Evolutionary conservation across 2,888 invertebrate species (phyloP).

Genomic region (Autographa gamma): DNA sequence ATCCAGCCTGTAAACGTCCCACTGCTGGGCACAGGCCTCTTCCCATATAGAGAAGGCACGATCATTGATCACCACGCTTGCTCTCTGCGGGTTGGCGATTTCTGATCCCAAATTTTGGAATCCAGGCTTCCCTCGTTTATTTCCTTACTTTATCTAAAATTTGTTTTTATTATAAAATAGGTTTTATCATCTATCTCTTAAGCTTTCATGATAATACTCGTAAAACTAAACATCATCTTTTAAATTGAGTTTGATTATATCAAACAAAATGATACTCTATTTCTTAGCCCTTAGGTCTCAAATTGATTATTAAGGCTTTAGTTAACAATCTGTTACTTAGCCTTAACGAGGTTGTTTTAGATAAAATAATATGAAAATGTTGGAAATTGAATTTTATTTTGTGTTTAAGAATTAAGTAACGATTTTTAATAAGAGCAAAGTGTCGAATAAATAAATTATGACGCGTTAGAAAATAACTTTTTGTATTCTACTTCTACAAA

Average conservation of each 20-base stretch:
- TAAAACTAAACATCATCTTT: constrained; percentile 27
- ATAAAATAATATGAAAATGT: constrained; percentile 16
- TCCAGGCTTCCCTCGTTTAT: neutral
- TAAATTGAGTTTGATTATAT: constrained; percentile 13
- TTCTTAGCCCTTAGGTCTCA: rapidly evolving
- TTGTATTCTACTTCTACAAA: too few species aligned
- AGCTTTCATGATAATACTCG: constrained; percentile 25
- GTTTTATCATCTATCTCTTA: constrained; percentile 9
- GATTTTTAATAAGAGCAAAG: too few species aligned
- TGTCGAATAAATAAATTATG: too few species aligned
- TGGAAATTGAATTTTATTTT: constrained; percentile 24
- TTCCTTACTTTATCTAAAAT: neutral
- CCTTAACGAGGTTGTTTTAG: constrained; percentile 3
- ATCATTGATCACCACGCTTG: too few species aligned
- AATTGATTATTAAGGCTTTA: neutral
- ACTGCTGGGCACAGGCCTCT: too few species aligned
- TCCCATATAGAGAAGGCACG: too few species aligned
- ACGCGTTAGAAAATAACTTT: too few species aligned
- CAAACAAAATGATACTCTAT: constrained; percentile 8
- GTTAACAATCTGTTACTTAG: constrained; percentile 27
- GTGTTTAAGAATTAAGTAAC: neutral
- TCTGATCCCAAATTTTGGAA: too few species aligned
- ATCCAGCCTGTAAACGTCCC: too few species aligned
- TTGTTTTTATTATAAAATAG: neutral
- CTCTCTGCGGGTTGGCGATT: too few species aligned